phyloP scores from a whole-genome alignment of 2,113 vertebrate species.

The Andinoacara biseriatus region DNA sequence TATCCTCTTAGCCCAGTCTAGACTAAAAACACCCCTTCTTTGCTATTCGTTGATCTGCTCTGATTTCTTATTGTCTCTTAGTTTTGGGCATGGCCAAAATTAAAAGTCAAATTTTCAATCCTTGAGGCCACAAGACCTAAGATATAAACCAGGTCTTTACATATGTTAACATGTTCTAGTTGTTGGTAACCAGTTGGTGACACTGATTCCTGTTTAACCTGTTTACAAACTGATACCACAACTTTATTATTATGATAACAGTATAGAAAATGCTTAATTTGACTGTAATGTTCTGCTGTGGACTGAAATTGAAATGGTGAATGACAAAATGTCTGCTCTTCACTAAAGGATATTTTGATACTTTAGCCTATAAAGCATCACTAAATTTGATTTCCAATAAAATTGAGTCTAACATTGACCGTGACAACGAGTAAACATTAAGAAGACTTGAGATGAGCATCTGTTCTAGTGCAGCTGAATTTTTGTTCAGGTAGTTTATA shows the following conservation, averaged over 20 bases:
- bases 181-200: not conserved
- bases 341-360: not conserved
- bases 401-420: not conserved
- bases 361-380: not conserved
- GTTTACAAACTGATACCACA: not conserved
- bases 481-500: not conserved
- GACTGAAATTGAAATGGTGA: not conserved
- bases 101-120: not conserved
- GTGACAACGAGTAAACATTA: fast-evolving
- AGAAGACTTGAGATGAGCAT: fast-evolving
- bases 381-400: not conserved
- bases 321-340: not conserved
- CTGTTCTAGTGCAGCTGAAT: not conserved
- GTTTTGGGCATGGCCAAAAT: not conserved
- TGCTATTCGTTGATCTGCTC: not conserved
- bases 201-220: not conserved
- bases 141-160: not conserved
- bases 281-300: not conserved
- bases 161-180: not conserved
- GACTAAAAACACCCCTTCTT: not conserved
- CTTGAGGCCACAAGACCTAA: not conserved
- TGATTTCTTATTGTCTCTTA: not conserved
- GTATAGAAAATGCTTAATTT: not conserved
- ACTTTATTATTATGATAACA: not conserved
- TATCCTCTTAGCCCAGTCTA: not conserved